Evolutionary conservation across 2,113 vertebrate species (phyloP).

Genomic region (Protomyctophum bolini): DNA sequence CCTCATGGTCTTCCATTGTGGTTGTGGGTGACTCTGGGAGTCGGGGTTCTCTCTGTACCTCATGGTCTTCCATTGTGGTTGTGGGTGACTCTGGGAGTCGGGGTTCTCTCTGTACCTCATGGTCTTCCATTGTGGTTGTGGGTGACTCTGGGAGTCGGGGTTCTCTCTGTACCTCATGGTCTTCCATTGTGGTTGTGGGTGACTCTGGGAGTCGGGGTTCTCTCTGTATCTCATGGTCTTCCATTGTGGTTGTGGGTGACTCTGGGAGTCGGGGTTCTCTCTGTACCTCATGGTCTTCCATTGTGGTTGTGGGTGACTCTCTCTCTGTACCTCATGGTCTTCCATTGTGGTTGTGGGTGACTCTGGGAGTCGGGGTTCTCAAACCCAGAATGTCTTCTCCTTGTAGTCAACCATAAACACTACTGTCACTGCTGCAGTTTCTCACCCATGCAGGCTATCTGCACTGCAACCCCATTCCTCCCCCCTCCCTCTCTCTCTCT

Average conservation of each 20-base stretch:
- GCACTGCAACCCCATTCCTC: slow-evolving; percentile 16
- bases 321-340: neutral
- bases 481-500: slow-evolving; percentile 11
- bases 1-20: neutral
- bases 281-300: neutral
- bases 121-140: neutral
- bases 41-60: neutral
- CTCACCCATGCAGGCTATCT: slow-evolving; percentile 23
- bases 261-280: too few relatives aligned
- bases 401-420: too few relatives aligned
- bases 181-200: neutral
- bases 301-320: neutral
- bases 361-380: too few relatives aligned
- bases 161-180: neutral
- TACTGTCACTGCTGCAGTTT: slow-evolving; percentile 15
- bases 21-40: too few relatives aligned
- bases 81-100: too few relatives aligned
- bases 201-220: too few relatives aligned
- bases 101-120: neutral
- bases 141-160: too few relatives aligned
- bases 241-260: neutral
- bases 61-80: neutral
- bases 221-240: neutral
- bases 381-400: too few relatives aligned
- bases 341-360: neutral